These are phyloP conservation scores for Artemisiospiza belli DNA, from an alignment of 2,113 vertebrate species.

Conservation along the genomic window DNA sequence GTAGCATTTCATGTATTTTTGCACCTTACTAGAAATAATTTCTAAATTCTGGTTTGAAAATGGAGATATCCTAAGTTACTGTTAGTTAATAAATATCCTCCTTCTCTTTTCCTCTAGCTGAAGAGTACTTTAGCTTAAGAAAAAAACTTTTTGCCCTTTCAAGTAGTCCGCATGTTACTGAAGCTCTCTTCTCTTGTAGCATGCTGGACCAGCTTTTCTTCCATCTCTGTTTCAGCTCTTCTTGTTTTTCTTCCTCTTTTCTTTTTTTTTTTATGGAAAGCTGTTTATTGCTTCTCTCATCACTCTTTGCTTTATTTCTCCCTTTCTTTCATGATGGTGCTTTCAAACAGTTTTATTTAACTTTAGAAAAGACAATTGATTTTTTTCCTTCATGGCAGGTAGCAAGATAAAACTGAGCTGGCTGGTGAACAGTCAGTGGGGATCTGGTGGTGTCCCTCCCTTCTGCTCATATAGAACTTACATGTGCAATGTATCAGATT, in stretches of 20 bases:
- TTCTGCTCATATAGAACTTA: background rate
- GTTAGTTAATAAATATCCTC: background rate
- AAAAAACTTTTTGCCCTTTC: background rate
- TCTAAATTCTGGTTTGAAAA: background rate
- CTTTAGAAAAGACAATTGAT: background rate
- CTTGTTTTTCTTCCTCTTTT: background rate
- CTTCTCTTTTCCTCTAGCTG: background rate
- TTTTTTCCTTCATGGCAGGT: background rate
- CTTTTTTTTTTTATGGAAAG: background rate
- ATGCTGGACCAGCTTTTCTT: background rate
- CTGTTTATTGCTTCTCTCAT: background rate
- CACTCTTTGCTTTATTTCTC: background rate
- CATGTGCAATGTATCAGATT: background rate
- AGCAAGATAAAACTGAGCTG: background rate
- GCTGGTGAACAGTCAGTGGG: background rate
- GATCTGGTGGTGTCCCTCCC: background rate
- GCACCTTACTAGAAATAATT: background rate
- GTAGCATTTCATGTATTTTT: background rate
- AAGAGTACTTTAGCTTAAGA: background rate
- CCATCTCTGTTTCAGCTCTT: background rate
- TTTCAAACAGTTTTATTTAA: background rate
- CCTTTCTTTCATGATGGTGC: background rate
- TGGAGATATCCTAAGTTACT: background rate
- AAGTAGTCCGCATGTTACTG: background rate
- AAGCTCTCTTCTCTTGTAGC: background rate